phyloP scores from a whole-genome alignment of 2,797 vertebrate species.

The Arnoldichthys spilopterus region DNA sequence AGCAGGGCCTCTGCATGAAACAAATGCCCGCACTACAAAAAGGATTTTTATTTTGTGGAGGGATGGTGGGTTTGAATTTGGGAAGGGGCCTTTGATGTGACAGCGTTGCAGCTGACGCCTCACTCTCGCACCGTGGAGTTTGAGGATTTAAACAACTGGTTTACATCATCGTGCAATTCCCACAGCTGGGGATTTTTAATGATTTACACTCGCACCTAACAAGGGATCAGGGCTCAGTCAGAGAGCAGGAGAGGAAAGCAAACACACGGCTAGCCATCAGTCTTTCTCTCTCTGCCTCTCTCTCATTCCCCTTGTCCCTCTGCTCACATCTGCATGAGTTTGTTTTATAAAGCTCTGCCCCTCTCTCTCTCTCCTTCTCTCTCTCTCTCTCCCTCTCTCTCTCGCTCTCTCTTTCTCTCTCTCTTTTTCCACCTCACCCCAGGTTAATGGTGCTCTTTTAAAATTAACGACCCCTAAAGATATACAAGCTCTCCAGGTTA shows the following conservation, averaged over 20 bases:
- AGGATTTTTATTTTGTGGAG: not conserved
- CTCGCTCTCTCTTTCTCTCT: conserved; percentile 62
- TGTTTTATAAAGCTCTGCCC: conserved; percentile 66
- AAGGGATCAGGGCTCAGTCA: conserved; percentile 36
- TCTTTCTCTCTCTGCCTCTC: conserved; percentile 16
- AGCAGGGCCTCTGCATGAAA: not conserved
- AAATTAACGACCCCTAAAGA: conserved; percentile 81
- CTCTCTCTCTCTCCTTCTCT: conserved; percentile 62
- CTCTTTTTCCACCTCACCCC: conserved; percentile 64
- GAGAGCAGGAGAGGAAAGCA: conserved; percentile 28
- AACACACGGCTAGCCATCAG: conserved; percentile 13
- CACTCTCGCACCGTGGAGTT: not conserved
- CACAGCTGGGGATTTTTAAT: conserved; percentile 49
- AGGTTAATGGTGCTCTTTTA: conserved; percentile 78
- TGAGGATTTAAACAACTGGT: conserved; percentile 38
- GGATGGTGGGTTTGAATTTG: conserved; percentile 17
- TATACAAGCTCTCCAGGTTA: conserved; percentile 72
- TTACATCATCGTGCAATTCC: conserved; percentile 35
- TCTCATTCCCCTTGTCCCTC: conserved; percentile 43
- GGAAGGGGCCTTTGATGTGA: conserved; percentile 16
- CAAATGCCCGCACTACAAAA: not conserved
- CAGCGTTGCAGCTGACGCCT: not conserved
- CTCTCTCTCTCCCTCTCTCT: conserved; percentile 62
- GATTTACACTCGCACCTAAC: conserved; percentile 46
- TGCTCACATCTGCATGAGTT: conserved; percentile 66